Percentiles rank a stretch among this genome's conserved stretches.
These are phyloP conservation scores for Stenurella melanura DNA, from an alignment of 2,888 invertebrate species.

Conservation along the genomic window DNA sequence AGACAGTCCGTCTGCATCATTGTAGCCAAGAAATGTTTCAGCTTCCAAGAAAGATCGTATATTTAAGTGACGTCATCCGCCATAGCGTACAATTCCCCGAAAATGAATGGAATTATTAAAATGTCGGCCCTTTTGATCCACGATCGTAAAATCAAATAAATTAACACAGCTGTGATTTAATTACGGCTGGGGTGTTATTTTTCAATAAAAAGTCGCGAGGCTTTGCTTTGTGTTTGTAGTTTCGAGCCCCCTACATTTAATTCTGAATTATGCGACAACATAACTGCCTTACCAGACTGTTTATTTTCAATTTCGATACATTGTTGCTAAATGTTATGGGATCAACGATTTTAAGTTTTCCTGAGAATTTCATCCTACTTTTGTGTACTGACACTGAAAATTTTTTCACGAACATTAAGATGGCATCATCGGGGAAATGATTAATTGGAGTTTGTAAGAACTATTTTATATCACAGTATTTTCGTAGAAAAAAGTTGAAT, in stretches of 20 bases:
- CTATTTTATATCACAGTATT: no score
- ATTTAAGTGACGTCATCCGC: constrained; percentile 51
- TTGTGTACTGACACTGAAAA: no score
- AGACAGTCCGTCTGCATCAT: constrained; percentile 34
- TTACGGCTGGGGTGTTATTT: constrained; percentile 59
- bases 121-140: constrained; percentile 66
- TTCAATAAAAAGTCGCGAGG: constrained; percentile 57
- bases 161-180: constrained; percentile 64
- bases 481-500: no score
- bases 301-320: constrained; percentile 50
- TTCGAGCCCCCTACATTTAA: constrained; percentile 44
- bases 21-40: constrained; percentile 44
- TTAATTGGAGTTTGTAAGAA: no score
- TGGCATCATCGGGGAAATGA: no score
- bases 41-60: constrained; percentile 54
- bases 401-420: no score
- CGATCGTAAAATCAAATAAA: constrained; percentile 65
- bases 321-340: constrained; percentile 45
- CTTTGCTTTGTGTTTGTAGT: constrained; percentile 46
- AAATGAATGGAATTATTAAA: constrained; percentile 65
- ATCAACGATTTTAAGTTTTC: neutral
- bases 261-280: constrained; percentile 58
- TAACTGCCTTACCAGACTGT: constrained; percentile 52
- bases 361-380: no score
- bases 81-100: constrained; percentile 60